A percentile compares a stretch with the other conserved stretches of the same genome.
Evolutionary conservation across 2,797 vertebrate species (phyloP).

Genomic region (Etheostoma perlongum): DNA sequence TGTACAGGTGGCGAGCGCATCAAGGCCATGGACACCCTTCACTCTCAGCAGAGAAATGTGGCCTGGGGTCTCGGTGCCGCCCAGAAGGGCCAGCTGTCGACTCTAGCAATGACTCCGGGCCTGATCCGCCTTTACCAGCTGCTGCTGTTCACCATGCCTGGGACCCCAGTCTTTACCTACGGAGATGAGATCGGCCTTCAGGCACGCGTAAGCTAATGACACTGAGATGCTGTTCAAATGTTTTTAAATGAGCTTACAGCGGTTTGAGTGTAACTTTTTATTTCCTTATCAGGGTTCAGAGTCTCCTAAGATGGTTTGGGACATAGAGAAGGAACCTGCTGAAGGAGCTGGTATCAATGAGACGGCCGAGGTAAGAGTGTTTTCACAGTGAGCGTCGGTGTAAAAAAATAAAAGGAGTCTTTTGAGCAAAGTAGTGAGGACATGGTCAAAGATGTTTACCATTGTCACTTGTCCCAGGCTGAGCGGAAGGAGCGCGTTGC

Average conservation of each 20-base stretch:
- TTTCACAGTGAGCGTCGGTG: neutral
- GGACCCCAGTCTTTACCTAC: constrained; percentile 89
- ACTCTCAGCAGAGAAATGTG: constrained; percentile 56
- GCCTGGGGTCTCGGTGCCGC: constrained; percentile 80
- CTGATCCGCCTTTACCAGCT: constrained; percentile 87
- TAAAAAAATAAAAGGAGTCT: neutral
- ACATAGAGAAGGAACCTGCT: constrained; percentile 65
- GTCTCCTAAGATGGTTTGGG: constrained; percentile 78
- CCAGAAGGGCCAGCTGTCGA: constrained; percentile 69
- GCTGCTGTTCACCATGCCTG: constrained; percentile 89
- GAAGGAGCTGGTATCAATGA: constrained; percentile 57
- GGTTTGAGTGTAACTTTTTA: constrained; percentile 13
- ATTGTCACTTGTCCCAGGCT: constrained; percentile 49
- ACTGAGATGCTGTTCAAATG: rapidly evolving
- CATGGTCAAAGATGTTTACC: rapidly evolving
- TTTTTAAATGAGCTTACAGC: neutral
- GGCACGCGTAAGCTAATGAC: constrained; percentile 60
- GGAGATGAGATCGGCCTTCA: constrained; percentile 91
- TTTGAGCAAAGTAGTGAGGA: neutral
- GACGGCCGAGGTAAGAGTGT: constrained; percentile 70
- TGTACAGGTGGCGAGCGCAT: constrained; percentile 53
- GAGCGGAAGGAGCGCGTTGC: constrained; percentile 48
- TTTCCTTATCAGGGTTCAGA: constrained; percentile 38
- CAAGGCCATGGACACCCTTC: constrained; percentile 64
- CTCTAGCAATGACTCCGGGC: neutral